Conservation (phyloP, 2,888 invertebrate species). For the Heterodera filipjevi region DNA sequence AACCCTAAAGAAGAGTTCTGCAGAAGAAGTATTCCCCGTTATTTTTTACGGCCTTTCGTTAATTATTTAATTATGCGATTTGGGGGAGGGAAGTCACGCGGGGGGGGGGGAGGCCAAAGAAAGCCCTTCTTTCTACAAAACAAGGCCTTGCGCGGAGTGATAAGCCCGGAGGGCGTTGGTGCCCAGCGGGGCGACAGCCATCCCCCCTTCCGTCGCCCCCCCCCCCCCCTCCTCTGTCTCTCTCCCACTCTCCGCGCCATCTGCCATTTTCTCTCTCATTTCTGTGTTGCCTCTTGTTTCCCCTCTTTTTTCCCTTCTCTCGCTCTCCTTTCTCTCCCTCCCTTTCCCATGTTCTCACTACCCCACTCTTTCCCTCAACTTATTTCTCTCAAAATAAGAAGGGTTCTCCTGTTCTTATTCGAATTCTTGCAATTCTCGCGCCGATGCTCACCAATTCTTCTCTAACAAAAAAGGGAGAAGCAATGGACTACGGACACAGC, state of each 20-base stretch:
- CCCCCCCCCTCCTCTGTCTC: background rate
- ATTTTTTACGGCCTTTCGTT: no score
- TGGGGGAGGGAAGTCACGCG: background rate
- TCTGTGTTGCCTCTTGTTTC: background rate
- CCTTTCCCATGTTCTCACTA: background rate
- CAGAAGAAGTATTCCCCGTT: no score
- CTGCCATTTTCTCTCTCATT: background rate
- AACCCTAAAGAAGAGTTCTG: background rate
- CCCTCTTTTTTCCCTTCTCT: background rate
- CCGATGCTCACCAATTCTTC: background rate
- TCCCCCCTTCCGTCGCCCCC: background rate
- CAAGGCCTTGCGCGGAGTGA: background rate
- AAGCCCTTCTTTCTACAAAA: background rate
- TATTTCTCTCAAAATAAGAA: background rate
- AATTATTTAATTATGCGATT: no score
- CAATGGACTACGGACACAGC: background rate
- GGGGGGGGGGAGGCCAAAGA: background rate
- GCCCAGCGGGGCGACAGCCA: background rate
- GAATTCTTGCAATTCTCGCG: background rate
- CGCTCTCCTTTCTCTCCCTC: background rate
- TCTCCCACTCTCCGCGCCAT: background rate
- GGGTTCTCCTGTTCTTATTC: background rate
- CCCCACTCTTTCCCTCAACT: background rate
- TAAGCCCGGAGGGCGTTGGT: background rate
- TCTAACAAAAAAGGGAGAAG: background rate